phyloP scores from a whole-genome alignment of 2,113 vertebrate species.

The Martes martes region DNA sequence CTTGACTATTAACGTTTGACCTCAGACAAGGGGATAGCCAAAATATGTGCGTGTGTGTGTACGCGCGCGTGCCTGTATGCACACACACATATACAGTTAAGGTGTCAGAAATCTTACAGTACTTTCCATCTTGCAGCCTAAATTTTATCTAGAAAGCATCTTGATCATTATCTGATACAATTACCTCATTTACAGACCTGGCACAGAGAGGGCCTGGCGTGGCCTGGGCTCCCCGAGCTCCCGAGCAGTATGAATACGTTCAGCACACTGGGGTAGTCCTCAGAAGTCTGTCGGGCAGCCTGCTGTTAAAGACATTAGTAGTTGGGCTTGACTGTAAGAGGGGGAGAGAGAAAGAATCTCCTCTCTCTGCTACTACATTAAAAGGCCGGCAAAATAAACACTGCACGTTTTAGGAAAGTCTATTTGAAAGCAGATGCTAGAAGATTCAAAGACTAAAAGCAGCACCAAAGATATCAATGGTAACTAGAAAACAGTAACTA shows the following conservation, averaged over 20 bases:
- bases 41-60: not conserved
- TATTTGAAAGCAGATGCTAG: not conserved
- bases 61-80: no score
- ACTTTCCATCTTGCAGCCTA: not conserved
- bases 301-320: not conserved
- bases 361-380: not conserved
- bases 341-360: no score
- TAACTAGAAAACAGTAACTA: not conserved
- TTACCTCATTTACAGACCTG: not conserved
- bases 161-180: not conserved
- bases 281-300: not conserved
- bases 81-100: not conserved
- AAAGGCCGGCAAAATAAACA: not conserved
- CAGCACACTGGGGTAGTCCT: not conserved
- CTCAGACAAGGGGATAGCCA: not conserved
- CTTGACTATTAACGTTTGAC: not conserved
- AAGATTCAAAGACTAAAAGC: not conserved
- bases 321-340: not conserved
- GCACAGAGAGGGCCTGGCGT: not conserved
- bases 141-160: not conserved
- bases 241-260: not conserved
- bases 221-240: not conserved
- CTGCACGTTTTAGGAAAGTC: not conserved
- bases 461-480: not conserved
- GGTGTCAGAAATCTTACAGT: not conserved